These are phyloP conservation scores for Tipula unca DNA, from an alignment of 2,888 invertebrate genomes.

Conservation along the genomic window DNA sequence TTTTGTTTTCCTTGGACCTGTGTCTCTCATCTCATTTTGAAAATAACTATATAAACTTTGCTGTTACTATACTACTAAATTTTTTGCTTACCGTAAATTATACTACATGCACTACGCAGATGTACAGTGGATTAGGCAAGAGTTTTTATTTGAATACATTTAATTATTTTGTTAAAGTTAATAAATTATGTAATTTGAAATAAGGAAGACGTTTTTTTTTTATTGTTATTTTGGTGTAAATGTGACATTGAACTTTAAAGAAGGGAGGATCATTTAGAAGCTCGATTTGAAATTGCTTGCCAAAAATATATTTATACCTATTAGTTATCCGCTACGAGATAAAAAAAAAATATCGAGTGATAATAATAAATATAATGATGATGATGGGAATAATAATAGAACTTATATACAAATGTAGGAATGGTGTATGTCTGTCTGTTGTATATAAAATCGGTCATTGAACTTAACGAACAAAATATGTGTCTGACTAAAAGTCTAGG, in stretches of 20 bases:
- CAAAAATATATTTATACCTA: background rate
- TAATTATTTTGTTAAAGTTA: background rate
- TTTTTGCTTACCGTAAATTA: background rate
- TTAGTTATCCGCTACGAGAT: background rate
- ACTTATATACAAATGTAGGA: background rate
- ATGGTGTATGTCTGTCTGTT: background rate
- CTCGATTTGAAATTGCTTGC: background rate
- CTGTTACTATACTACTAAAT: background rate
- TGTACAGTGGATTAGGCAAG: background rate
- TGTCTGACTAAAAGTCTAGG: background rate
- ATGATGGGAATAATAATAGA: background rate
- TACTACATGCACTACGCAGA: background rate
- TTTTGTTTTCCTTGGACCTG: background rate
- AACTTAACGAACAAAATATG: background rate
- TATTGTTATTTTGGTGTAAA: background rate
- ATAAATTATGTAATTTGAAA: background rate
- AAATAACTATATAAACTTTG: background rate
- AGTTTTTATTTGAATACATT: too few species aligned
- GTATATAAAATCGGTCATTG: background rate
- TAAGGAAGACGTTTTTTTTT: background rate
- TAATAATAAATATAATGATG: background rate
- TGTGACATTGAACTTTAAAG: background rate
- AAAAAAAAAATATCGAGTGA: background rate
- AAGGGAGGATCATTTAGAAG: background rate
- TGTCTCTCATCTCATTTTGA: background rate